A percentile compares a stretch with the other conserved stretches of the same genome.
Evolutionary conservation across 2,888 invertebrate genomes (phyloP).

Genomic region (Ligdia adustata): DNA sequence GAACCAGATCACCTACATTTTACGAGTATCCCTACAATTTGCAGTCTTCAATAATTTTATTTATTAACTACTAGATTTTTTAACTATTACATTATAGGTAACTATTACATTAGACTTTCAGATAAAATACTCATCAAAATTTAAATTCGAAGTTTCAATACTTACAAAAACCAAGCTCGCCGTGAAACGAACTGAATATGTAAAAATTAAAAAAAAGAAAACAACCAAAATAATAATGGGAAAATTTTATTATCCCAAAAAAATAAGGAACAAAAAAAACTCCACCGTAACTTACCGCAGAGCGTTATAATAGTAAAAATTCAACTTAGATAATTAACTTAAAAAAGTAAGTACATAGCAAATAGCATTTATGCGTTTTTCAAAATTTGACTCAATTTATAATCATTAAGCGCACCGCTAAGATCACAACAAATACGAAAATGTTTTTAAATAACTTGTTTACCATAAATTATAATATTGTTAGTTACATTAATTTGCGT

Average conservation of each 20-base stretch:
- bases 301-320: not conserved
- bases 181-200: constrained; percentile 34
- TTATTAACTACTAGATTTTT: constrained; percentile 29
- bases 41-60: constrained; percentile 56
- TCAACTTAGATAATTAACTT: constrained; percentile 2
- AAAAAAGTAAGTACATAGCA: constrained; percentile 12
- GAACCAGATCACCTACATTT: not conserved
- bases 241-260: constrained; percentile 36
- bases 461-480: too few relatives aligned
- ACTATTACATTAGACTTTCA: not conserved
- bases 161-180: constrained; percentile 34
- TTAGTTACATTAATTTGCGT: too few relatives aligned
- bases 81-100: too few relatives aligned
- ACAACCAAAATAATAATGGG: constrained; percentile 7
- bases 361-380: not conserved
- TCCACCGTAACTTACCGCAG: not conserved
- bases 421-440: too few relatives aligned
- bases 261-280: constrained; percentile 9
- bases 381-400: not conserved
- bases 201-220: constrained; percentile 28
- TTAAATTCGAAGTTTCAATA: constrained; percentile 52
- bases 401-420: too few relatives aligned
- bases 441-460: not conserved
- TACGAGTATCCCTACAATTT: constrained; percentile 4
- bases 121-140: constrained; percentile 40